Evolutionary conservation across 1,140 invertebrate genomes (phyloP).

Genomic region (Ptiloglossa arizonensis): DNA sequence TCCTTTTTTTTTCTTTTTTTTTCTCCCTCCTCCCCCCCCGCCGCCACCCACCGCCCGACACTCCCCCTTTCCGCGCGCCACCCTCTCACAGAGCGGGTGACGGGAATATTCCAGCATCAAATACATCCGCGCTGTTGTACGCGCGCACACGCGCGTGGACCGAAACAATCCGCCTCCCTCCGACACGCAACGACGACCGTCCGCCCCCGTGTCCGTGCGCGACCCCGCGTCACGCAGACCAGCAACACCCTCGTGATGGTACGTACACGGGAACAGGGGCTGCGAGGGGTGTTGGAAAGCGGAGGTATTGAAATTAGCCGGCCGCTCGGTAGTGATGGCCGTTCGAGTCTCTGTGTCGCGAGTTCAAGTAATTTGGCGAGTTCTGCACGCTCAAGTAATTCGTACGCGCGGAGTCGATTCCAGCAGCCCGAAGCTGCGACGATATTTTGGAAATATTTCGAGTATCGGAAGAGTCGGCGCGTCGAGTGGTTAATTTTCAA

Average conservation of each 20-base stretch:
- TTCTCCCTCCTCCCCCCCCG: too few relatives aligned
- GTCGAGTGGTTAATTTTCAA: not conserved
- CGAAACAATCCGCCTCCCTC: conserved; percentile 59
- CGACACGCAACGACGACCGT: conserved; percentile 53
- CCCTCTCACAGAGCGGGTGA: conserved; percentile 29
- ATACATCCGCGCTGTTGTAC: conserved; percentile 60
- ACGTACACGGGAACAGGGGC: conserved; percentile 40
- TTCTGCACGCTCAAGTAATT: conserved; percentile 39
- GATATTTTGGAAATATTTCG: conserved; percentile 1
- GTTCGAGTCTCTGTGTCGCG: conserved; percentile 48
- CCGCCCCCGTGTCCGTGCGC: conserved; percentile 31
- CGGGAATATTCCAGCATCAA: conserved; percentile 59
- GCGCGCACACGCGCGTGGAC: conserved; percentile 54
- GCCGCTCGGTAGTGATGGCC: conserved; percentile 56
- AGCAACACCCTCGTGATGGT: conserved; percentile 20
- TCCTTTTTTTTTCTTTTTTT: conserved; percentile 49
- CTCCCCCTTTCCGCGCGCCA: not conserved
- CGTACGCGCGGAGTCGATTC: not conserved
- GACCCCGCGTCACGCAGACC: not conserved
- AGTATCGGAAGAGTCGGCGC: not conserved
- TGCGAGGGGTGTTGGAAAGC: conserved; percentile 13
- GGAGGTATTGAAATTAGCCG: conserved; percentile 75
- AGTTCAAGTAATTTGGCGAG: conserved; percentile 47
- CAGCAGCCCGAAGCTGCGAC: not conserved
- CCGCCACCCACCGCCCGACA: not conserved